These are phyloP conservation scores for Latrodectus elegans DNA, from an alignment of 2,888 invertebrate genomes.

Conservation along the genomic window DNA sequence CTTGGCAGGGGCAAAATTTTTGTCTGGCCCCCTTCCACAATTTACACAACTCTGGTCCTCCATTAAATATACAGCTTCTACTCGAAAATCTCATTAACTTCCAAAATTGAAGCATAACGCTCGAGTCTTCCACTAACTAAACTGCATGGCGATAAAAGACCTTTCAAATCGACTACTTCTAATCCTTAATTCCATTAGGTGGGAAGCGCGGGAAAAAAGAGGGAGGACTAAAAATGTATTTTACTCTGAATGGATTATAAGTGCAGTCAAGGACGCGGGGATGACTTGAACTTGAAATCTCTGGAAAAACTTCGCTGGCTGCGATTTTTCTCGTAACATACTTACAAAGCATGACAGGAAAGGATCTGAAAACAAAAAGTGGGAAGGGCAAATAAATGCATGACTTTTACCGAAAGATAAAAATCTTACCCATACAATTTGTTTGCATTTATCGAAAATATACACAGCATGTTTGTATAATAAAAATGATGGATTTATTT, in stretches of 20 bases:
- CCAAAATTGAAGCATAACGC: constrained; percentile 1
- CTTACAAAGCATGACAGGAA: too few relatives aligned
- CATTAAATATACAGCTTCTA: constrained; percentile 14
- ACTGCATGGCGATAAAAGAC: constrained; percentile 15
- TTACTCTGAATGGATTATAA: constrained; percentile 14
- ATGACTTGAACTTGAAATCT: not conserved
- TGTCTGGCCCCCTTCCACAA: constrained; percentile 25
- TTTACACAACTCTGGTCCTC: constrained; percentile 1
- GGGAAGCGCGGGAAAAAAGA: too few relatives aligned
- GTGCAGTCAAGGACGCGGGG: not conserved
- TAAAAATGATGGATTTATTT: too few relatives aligned
- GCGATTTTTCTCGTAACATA: too few relatives aligned
- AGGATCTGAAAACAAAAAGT: too few relatives aligned
- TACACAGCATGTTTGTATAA: too few relatives aligned
- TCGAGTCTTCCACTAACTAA: constrained; percentile 8
- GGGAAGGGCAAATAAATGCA: too few relatives aligned
- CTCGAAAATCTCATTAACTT: constrained; percentile 40
- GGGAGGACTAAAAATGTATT: too few relatives aligned
- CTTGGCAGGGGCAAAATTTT: constrained; percentile 31
- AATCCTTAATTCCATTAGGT: constrained; percentile 47
- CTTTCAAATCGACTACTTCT: constrained; percentile 19
- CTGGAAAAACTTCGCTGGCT: too few relatives aligned
- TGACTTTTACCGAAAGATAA: too few relatives aligned
- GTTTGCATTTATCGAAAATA: too few relatives aligned
- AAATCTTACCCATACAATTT: too few relatives aligned